Evolutionary conservation across 2,797 vertebrate species (phyloP).

Genomic region (Crocodylus rhombifer): DNA sequence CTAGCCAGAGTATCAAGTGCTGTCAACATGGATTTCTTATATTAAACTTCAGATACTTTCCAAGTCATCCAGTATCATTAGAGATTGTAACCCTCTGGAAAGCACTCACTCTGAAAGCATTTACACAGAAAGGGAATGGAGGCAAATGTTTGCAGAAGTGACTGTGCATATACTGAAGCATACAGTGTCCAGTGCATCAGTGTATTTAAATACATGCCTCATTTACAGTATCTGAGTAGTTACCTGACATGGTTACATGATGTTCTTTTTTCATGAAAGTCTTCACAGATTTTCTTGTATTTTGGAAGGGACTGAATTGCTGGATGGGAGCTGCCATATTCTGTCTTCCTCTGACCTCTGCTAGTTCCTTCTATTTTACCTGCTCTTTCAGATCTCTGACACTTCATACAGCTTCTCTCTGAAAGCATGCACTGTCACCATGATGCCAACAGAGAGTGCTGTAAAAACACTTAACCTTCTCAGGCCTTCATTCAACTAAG

Average conservation of each 20-base stretch:
- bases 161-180: not conserved
- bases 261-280: not conserved
- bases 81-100: not conserved
- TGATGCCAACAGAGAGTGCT: rapidly evolving
- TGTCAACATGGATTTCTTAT: not conserved
- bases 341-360: not conserved
- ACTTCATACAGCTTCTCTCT: not conserved
- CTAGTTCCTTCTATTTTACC: not conserved
- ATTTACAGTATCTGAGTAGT: not conserved
- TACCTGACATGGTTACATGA: not conserved
- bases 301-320: not conserved
- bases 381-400: not conserved
- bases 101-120: not conserved
- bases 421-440: not conserved
- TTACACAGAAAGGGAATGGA: not conserved
- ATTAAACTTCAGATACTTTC: not conserved
- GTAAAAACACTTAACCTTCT: not conserved
- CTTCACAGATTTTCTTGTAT: not conserved
- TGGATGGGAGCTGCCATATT: not conserved
- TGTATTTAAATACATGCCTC: not conserved
- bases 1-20: not conserved
- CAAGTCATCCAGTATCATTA: not conserved
- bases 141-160: not conserved
- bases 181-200: not conserved
- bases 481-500: not conserved